Base-by-base conservation (phyloP, 2,797 vertebrate species). In the Psittacula derbiana region DNA sequence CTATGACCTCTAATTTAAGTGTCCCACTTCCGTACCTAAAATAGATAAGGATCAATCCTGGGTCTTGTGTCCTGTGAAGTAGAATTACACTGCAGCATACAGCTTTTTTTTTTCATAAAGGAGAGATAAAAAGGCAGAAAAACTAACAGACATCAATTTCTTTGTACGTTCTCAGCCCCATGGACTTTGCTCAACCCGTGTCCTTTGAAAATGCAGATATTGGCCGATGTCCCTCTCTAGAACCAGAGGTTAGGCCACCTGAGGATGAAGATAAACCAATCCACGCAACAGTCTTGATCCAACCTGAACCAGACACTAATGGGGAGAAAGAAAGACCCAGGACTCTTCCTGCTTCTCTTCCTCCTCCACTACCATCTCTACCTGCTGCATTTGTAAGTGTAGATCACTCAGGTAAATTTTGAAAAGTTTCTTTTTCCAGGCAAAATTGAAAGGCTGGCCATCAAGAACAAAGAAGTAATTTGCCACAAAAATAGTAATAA, bases 151-250 rank as follows among this genome's bases (percentile, higher is more conserved):
- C 24, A 50, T 75, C 4, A 11, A 57, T 96, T 91, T 95, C 72
- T 72, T 95, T 95, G 2, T 95, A 10, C 97, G n/a, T 95, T 69
- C 33, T 92, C 98, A 99, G 99, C 30, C 98, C 99, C n/a, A 98
- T 99, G 97, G 99, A 99, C 96, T 99, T 99, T 90, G 99, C 99
- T 64, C 98, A 98, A 82, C 98, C 98, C 0, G 95, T 99, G 28
- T 98, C 99, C 86, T 99, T 99, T 96, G 98, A 99, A 98, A 99
- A 99, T 55, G 99, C 99, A 15, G 99, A 99, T 94, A 99, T 99
- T 44, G 99, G 99, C 38, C 98, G 75, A 53, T 99, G 99, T 92
- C 98, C 98, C 41, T 97, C 96, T 87, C 95, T 98, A 53, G 98
- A 98, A 78, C 98, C 98, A 10, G 96, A 97, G 10, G 83, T 91